phyloP scores from a whole-genome alignment of 2,888 invertebrate species.

The Andricus curvator region DNA sequence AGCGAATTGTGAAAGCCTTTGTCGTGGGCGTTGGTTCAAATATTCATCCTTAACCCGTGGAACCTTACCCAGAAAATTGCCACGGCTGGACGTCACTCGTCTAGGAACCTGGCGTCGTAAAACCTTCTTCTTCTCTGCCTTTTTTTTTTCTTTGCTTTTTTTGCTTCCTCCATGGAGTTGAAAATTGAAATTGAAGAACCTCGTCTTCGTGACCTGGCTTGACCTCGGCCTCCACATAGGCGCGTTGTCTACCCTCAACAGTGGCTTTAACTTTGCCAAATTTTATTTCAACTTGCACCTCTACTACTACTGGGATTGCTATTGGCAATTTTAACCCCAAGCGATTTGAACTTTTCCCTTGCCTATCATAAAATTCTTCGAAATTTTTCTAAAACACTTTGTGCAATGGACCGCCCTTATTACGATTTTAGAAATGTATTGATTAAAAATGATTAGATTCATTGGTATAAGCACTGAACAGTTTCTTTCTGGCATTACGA shows the following conservation, averaged over 20 bases:
- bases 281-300: conserved; percentile 1
- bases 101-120: neutral
- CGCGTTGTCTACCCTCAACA: neutral
- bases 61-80: conserved; percentile 1
- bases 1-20: neutral
- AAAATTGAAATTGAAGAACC: conserved; percentile 27
- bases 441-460: neutral
- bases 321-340: conserved; percentile 3
- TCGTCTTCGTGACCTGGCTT: conserved; percentile 50
- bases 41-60: neutral
- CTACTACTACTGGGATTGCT: neutral
- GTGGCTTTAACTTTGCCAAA: conserved; percentile 17
- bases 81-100: neutral
- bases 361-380: conserved; percentile 2
- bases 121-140: neutral
- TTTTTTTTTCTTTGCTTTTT: neutral
- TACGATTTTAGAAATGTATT: conserved; percentile 3
- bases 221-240: conserved; percentile 52
- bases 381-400: neutral
- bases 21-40: neutral
- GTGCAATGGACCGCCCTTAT: neutral
- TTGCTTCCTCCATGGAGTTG: neutral
- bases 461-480: too few relatives aligned
- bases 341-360: conserved; percentile 12
- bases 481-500: too few relatives aligned